A percentile compares a stretch with the other conserved stretches of the same genome.
Evolutionary conservation across 1,140 invertebrate species (phyloP).

Genomic region (Lamellibrachia luymesi): DNA sequence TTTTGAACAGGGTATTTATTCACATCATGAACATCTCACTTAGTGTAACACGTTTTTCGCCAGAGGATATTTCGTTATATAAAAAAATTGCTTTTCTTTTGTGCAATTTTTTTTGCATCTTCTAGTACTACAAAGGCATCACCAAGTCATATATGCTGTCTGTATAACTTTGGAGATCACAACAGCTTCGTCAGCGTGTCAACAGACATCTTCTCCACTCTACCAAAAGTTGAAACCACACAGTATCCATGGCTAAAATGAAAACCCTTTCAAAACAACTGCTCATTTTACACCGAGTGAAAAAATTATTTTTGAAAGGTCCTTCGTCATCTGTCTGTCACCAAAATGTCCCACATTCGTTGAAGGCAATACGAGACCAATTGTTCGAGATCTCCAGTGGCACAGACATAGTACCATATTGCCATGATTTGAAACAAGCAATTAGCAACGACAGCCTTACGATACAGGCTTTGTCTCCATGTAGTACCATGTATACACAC

Average conservation of each 20-base stretch:
- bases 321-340: no score
- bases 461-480: background rate
- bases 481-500: background rate
- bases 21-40: background rate
- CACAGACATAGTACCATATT: background rate
- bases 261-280: no score
- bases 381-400: background rate
- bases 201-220: no score
- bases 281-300: no score
- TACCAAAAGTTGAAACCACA: no score
- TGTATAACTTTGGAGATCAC: background rate
- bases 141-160: background rate
- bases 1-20: background rate
- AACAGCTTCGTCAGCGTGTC: background rate
- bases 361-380: background rate
- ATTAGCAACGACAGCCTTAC: background rate
- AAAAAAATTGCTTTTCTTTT: background rate
- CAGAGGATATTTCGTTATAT: background rate
- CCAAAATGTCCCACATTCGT: background rate
- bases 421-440: background rate
- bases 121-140: background rate
- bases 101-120: background rate
- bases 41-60: background rate
- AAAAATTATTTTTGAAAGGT: background rate
- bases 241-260: no score